Evolutionary conservation across 2,888 invertebrate species (phyloP), one percentile per base, ranked within the genome.

Genomic region (Lasioglossum pauxillum): DNA sequence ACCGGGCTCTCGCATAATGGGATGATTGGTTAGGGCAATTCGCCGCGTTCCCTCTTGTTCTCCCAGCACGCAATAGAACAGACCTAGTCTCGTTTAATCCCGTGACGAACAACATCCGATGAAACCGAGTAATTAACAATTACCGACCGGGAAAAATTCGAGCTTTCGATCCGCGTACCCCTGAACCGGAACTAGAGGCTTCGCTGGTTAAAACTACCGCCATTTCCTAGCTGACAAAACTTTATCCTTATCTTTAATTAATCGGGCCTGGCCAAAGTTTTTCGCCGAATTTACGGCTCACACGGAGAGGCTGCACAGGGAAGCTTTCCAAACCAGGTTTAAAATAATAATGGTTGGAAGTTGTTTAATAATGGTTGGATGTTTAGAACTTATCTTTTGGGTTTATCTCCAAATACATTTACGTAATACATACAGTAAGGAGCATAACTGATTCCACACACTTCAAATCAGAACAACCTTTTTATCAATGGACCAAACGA

Each of bases 21-120:
- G 88, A 94, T 94, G 94, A 94, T 93, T 94, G 93, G 91, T 64
- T 60, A 86, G 91, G 86, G 89, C 92, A 94, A 94, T 94, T 92
- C 92, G 90, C 85, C 84, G 90, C 83, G 89, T 91, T 93, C 91
- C 89, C 90, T 91, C 90, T 91, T 88, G 76, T 87, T 89, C 90
- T 83, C 84, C 83, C 86, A 69, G 75, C 89, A 81, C 87, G 87
- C 89, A 89, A 88, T 78, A 77, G 85, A 84, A 77, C 80, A 27
- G 76, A 23, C 86, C 75, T 86, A 85, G 86, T 67, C 69, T 60
- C 85, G 75, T 79, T 90, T 91, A 90, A 91, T 91, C 83, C 74
- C 84, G 67, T 76, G 83, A 90, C 74, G 80, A 76, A 82, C 90
- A 86, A 90, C 86, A 85, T 87, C 83, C 90, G 60, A 83, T 75